These are phyloP conservation scores for Argynnis bischoffii DNA, from an alignment of 2,888 invertebrate species.

Conservation along the genomic window DNA sequence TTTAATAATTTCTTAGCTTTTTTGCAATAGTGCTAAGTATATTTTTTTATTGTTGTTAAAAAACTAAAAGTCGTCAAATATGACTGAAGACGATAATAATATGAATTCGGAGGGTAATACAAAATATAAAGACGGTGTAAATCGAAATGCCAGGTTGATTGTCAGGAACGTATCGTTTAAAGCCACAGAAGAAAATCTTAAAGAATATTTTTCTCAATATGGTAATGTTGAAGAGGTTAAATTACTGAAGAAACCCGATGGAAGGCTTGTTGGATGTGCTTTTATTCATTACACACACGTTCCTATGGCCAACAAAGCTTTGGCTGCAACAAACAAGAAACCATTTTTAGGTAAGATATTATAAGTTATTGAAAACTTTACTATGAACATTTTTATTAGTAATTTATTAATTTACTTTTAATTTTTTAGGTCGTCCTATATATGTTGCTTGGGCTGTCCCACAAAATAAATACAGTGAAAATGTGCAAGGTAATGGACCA, in stretches of 20 bases:
- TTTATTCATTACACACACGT: slow-evolving; percentile 93
- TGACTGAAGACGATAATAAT: slow-evolving; percentile 44
- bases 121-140: slow-evolving; percentile 46
- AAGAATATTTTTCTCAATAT: slow-evolving; percentile 87
- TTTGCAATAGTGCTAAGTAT: neutral
- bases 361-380: neutral
- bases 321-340: slow-evolving; percentile 87
- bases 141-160: slow-evolving; percentile 84
- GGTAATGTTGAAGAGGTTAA: slow-evolving; percentile 90
- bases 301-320: slow-evolving; percentile 93
- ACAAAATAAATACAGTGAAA: slow-evolving; percentile 87
- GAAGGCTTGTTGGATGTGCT: slow-evolving; percentile 93
- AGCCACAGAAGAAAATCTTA: slow-evolving; percentile 88
- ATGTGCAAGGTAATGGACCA: slow-evolving; percentile 46
- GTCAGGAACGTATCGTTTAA: slow-evolving; percentile 88
- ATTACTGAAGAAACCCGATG: slow-evolving; percentile 88
- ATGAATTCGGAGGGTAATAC: slow-evolving; percentile 50
- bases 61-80: slow-evolving; percentile 19
- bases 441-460: slow-evolving; percentile 95
- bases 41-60: neutral
- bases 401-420: neutral
- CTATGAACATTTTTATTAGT: neutral
- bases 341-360: slow-evolving; percentile 80
- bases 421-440: slow-evolving; percentile 81
- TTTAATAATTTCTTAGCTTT: too few relatives aligned